Conservation (phyloP, 2,113 vertebrate genomes). For the Brachyhypopomus gauderio region DNA sequence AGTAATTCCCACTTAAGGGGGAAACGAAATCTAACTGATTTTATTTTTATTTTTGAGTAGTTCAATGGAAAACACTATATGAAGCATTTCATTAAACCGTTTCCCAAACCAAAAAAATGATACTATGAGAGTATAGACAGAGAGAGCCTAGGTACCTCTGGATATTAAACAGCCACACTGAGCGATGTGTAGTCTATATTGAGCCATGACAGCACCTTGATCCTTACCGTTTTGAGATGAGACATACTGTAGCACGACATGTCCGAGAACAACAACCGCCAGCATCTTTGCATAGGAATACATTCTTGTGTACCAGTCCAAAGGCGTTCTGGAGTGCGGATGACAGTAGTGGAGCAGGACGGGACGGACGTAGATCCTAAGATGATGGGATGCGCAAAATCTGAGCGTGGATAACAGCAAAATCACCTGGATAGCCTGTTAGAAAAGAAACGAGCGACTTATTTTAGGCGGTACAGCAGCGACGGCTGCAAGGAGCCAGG, state of each 20-base stretch:
- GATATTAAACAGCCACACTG: too few relatives aligned
- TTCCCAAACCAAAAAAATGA: too few relatives aligned
- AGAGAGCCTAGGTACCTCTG: too few relatives aligned
- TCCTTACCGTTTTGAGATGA: conserved; percentile 78
- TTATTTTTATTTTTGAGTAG: too few relatives aligned
- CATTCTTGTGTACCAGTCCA: conserved; percentile 60
- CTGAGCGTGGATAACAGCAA: conserved; percentile 21
- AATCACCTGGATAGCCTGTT: neutral
- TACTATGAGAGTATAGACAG: too few relatives aligned
- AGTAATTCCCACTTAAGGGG: neutral
- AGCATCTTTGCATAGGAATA: conserved; percentile 67
- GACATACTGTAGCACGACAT: conserved; percentile 68
- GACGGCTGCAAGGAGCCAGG: neutral
- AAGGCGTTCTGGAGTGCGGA: conserved; percentile 58
- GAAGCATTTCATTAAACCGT: too few relatives aligned
- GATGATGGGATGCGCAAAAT: conserved; percentile 30
- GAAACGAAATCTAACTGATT: too few relatives aligned
- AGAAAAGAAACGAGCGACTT: neutral
- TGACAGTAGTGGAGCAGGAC: conserved; percentile 40
- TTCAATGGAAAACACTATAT: too few relatives aligned
- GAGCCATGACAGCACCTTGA: conserved; percentile 11
- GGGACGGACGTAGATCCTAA: conserved; percentile 22
- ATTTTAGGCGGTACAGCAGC: neutral
- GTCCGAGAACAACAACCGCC: conserved; percentile 67
- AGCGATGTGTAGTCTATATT: neutral